Base-by-base conservation (phyloP, 2,113 vertebrate genomes). In the Polypterus senegalus region DNA sequence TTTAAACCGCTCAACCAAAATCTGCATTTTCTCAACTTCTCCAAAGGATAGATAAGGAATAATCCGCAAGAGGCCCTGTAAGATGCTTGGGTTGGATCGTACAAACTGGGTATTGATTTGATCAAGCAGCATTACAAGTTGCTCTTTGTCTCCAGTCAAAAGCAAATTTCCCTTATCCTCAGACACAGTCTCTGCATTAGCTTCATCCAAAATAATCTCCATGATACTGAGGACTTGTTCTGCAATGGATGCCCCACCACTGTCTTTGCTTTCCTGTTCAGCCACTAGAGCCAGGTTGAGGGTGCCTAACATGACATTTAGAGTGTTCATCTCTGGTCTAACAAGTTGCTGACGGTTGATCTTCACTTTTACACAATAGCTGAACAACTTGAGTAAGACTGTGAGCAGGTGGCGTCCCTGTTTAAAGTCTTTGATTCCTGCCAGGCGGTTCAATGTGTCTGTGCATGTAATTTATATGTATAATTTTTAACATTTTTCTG, bases 221-320 rank as follows among this genome's bases (percentile, higher is more conserved):
- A 99, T 99, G 68, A 99, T 99, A 73, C 94, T 97, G 7, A 99
- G 89, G 66, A 99, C 96, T 74, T 99, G 96, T 63, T 99, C 96
- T 0, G 96, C 96, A 74, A 99, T 94, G 0, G 94, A 91, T 0
- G 96, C 93, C 45, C 96, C 96, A 0, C 96, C 96, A 0, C 94
- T 98, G 77, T 97, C 94, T 66, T 98, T 99, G 67, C 92, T 97
- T 67, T 99, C 96, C 72, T 99, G 96, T 68, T 99, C 96, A 4
- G 96, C 95, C 69, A 99, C 88, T 73, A 98, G 77, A 2, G 95
- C 96, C 87, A 98, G 71, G 80, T 99, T 99, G 0, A 99, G 84
- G 2, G 96, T 98, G 52, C 94, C 96, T 76, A 98, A 82, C 94
- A 99, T 98, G 73, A 99, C 96, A 4, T 98, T 99, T 68, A 99